These are phyloP conservation scores for Ochropacha duplaris DNA, from an alignment of 2,888 invertebrate genomes.

Conservation along the genomic window DNA sequence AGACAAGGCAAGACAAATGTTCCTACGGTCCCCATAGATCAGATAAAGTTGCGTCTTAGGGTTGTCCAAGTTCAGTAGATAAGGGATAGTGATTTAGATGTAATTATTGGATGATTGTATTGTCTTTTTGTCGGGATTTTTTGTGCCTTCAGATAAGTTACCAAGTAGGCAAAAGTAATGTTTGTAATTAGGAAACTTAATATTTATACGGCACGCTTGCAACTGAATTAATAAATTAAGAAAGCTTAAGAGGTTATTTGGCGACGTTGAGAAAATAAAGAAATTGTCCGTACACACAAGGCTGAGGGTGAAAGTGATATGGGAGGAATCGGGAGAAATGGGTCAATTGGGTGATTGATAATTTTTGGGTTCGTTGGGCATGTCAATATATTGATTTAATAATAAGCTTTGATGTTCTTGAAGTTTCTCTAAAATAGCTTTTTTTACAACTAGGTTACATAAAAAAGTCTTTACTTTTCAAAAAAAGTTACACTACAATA, in stretches of 20 bases:
- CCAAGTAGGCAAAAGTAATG: too few species aligned
- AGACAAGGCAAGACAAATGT: not conserved
- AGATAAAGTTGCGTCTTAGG: not conserved
- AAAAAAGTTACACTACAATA: not conserved
- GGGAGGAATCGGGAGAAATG: not conserved
- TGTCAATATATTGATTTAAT: not conserved
- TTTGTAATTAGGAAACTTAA: not conserved
- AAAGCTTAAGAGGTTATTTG: not conserved
- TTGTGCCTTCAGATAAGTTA: not conserved
- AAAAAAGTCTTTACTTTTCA: too few species aligned
- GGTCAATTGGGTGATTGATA: not conserved
- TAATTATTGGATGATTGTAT: constrained; percentile 1
- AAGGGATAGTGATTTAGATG: constrained; percentile 3
- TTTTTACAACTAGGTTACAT: too few species aligned
- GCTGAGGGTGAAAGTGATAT: not conserved
- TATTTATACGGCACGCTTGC: too few species aligned
- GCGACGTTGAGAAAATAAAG: not conserved
- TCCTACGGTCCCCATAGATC: not conserved
- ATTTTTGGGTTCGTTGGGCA: not conserved
- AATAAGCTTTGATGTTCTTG: too few species aligned
- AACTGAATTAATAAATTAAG: too few species aligned
- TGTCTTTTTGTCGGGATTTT: not conserved
- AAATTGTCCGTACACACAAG: too few species aligned
- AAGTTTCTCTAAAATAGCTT: too few species aligned
- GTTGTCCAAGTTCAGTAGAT: constrained; percentile 1